Evolutionary conservation across 2,888 invertebrate species (phyloP), one percentile per base, ranked within the genome.

Genomic region (Hirudinaria manillensis): DNA sequence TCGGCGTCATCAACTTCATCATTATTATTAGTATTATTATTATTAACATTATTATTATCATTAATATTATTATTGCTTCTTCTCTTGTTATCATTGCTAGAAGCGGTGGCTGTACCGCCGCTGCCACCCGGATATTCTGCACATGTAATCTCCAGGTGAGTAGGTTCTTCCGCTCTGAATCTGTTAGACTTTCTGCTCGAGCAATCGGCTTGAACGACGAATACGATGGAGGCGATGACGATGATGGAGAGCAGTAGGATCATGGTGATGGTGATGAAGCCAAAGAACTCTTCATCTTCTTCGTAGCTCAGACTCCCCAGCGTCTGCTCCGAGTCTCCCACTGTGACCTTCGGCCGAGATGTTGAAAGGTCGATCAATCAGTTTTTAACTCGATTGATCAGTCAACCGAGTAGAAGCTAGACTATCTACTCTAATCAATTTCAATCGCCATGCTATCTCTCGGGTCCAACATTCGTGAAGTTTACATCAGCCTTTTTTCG

Each of bases 221-320:
- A 27, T 2, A 1, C 61, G 1, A 61, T n/a, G 6, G 61, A 61
- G 24, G 61, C n/a, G 24, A 61, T 24, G 29, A 61, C 1, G 13
- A 61, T 61, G 61, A 61, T 19, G 24, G 61, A 61, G 2, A 61
- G 61, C 21, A 61, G 7, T 2, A 61, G 7, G 24, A 61, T 29
- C 61, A 61, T 61, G 10, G 13, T 4, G n/a, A 16, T 61, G 24
- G 61, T 61, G 61, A 61, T 61, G 61, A n/a, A 6, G 29, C 29
- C 29, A 10, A 61, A 61, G 13, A 27, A 61, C 29, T 61, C 61
- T 7, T 61, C 61, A 24, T 61, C 61, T 29, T 61, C 61, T 4
- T 7, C 61, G 61, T 61, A 61, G 21, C n/a, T 61, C 7, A 61
- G 61, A 27, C n/a, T 61, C 29, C 61, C 61, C 61, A 61, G 19